Evolutionary conservation across 2,797 vertebrate genomes (phyloP).

Genomic region (Gorsachius magnificus): DNA sequence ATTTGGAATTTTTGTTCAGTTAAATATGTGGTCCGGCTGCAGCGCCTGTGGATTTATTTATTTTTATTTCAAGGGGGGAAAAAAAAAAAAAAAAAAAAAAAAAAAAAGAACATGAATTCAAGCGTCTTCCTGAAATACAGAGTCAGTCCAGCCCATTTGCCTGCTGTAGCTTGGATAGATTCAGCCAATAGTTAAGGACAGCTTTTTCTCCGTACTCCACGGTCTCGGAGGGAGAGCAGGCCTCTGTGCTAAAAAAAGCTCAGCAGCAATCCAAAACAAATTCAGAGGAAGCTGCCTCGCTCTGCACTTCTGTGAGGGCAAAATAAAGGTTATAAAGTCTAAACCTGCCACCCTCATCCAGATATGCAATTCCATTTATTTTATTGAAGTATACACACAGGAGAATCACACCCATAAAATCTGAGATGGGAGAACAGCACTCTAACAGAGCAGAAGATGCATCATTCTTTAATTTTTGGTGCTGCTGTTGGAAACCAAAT

Average conservation of each 20-base stretch:
- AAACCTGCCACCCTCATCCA: background rate
- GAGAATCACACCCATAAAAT: background rate
- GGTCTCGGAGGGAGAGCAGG: background rate
- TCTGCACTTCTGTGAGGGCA: background rate
- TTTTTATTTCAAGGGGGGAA: background rate
- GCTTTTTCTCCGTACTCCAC: background rate
- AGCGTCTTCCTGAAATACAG: background rate
- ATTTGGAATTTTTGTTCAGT: background rate
- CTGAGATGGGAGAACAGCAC: background rate
- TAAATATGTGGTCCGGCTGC: background rate
- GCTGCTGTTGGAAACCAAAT: background rate
- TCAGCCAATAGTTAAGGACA: background rate
- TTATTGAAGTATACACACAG: rapidly evolving
- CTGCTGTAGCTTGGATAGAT: background rate
- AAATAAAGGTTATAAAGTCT: background rate
- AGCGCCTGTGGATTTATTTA: constrained; percentile 1
- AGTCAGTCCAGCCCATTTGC: background rate
- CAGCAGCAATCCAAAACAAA: constrained; percentile 2
- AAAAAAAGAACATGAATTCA: background rate
- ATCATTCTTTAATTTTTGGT: background rate
- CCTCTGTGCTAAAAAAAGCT: constrained; percentile 33
- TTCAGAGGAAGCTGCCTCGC: background rate
- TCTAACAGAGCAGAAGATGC: background rate
- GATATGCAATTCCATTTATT: background rate
- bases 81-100: too few relatives aligned